These are phyloP conservation scores for Galaxea fascicularis DNA, from an alignment of 92 coral and sea anemone species.

Conservation along the genomic window DNA sequence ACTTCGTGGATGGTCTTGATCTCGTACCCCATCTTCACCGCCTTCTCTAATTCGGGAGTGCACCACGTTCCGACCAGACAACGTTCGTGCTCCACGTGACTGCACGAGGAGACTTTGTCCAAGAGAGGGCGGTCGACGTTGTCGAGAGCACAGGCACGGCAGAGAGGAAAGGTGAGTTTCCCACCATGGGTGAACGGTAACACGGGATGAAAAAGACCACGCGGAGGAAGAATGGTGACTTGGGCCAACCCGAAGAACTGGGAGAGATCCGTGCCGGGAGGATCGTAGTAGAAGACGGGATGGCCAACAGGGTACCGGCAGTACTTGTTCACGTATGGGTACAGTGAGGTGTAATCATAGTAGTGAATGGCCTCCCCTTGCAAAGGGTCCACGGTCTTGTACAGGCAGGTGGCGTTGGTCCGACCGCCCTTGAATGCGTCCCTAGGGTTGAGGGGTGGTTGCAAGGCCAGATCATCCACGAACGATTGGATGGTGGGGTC, in stretches of 20 bases:
- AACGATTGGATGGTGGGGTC: neutral
- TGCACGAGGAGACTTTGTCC: neutral
- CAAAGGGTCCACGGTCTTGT: neutral
- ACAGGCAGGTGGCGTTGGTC: neutral
- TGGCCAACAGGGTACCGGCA: neutral
- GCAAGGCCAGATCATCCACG: neutral
- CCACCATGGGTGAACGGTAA: neutral
- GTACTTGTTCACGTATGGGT: conserved; percentile 1
- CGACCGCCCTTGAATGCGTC: conserved; percentile 5
- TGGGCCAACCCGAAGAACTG: conserved; percentile 4
- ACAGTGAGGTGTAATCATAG: neutral
- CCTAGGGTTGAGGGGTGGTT: neutral
- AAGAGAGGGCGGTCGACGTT: neutral
- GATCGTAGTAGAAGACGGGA: neutral
- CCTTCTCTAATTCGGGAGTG: neutral
- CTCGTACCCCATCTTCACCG: neutral
- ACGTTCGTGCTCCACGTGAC: neutral
- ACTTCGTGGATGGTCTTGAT: too few relatives aligned
- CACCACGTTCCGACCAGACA: neutral
- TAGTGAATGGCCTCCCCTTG: neutral
- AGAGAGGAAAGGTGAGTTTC: neutral
- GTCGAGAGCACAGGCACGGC: neutral
- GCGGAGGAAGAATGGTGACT: neutral
- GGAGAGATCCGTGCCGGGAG: neutral
- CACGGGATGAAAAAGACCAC: conserved; percentile 9